A percentile compares a stretch with the other conserved stretches of the same genome.
These are phyloP conservation scores for Brachyptera putata DNA, from an alignment of 2,888 invertebrate genomes.

Conservation along the genomic window DNA sequence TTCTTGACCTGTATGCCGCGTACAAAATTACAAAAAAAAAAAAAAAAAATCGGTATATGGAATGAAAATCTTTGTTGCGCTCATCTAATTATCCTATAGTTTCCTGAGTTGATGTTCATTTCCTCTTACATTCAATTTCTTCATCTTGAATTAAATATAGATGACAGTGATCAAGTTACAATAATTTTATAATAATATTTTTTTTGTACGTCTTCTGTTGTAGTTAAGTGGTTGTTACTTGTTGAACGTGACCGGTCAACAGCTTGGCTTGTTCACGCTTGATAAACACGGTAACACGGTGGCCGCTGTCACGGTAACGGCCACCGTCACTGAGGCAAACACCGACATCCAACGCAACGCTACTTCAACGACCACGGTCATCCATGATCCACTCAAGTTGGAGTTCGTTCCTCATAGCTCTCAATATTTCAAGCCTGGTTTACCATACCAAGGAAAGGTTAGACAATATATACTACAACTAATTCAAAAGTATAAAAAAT, in stretches of 20 bases:
- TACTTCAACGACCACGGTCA: slow-evolving; percentile 54
- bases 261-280: slow-evolving; percentile 42
- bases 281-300: slow-evolving; percentile 39
- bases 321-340: slow-evolving; percentile 53
- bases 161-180: too few species aligned
- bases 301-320: slow-evolving; percentile 44
- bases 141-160: too few species aligned
- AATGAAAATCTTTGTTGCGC: too few species aligned
- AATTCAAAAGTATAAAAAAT: neutral
- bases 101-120: too few species aligned
- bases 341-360: slow-evolving; percentile 61
- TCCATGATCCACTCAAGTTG: slow-evolving; percentile 53
- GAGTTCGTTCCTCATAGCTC: slow-evolving; percentile 56
- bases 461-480: slow-evolving; percentile 18
- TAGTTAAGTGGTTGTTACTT: slow-evolving; percentile 42
- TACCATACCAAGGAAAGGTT: slow-evolving; percentile 67
- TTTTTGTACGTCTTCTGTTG: too few species aligned
- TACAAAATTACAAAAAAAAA: too few species aligned
- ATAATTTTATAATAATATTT: too few species aligned
- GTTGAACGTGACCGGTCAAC: slow-evolving; percentile 42
- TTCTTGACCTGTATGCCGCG: too few species aligned
- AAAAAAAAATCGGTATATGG: too few species aligned
- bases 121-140: too few species aligned
- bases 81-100: too few species aligned
- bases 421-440: slow-evolving; percentile 62